Evolutionary conservation across 2,888 invertebrate genomes (phyloP), one percentile per base, ranked within the genome.

Genomic region (Cordilura impudica): DNA sequence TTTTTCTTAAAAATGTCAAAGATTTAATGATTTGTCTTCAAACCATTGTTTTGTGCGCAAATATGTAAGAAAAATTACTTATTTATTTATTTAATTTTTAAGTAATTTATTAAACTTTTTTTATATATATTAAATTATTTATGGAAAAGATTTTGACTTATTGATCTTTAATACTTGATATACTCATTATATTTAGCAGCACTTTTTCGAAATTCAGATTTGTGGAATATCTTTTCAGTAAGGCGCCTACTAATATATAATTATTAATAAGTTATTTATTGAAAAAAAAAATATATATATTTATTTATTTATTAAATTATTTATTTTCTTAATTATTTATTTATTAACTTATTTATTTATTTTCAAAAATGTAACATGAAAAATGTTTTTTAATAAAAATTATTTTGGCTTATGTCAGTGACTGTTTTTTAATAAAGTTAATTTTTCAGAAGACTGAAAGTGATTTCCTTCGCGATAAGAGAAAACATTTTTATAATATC

Each of bases 231-330:
- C 10, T 8, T n/a, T n/a, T 16, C 8, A 43, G 4, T 21, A 31
- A 4, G 21, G 12, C 7, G 21, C 54, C 47, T 54, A 61, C 39
- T 45, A 14, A 23, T 18, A 56, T 47, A 65, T 60, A 10, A 56
- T 58, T 58, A 26, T 23, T 74, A 71, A n/a, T n/a, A n/a, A 77
- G 58, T 67, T 66, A 72, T 69, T 78, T 78, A 61, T 72, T 67
- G 14, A 31, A 69, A 43, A 21, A 21, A 26, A 29, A 53, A 21
- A 26, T 35, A 39, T 56, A 63, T 56, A 78, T 45, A 53, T 21
- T 56, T 49, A 51, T 71, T 71, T 54, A 66, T 67, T 60, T 35
- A 31, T 47, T 77, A 54, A 77, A 65, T 72, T 51, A 58, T 65
- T 66, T 54, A 54, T 58, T 58, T 49, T 49, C 49, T 72, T 10